phyloP scores from a whole-genome alignment of 2,113 vertebrate genomes.

The Hymenochirus boettgeri region DNA sequence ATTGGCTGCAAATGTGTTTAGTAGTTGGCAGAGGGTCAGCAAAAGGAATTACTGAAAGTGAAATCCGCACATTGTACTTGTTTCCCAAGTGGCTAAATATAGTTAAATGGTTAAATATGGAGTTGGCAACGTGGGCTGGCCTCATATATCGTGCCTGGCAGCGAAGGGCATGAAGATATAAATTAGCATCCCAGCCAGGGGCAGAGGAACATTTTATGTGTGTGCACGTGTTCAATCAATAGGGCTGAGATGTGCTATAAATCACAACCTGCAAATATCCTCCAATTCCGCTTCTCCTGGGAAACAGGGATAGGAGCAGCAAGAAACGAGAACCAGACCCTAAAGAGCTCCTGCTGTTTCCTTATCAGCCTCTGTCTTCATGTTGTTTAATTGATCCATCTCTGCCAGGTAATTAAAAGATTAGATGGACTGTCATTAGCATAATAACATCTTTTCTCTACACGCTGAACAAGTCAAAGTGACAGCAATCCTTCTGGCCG shows the following conservation, averaged over 20 bases:
- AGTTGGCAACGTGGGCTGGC: constrained; percentile 24
- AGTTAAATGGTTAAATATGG: constrained; percentile 30
- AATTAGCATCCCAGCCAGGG: constrained; percentile 39
- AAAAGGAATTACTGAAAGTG: not conserved
- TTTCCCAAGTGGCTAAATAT: not conserved
- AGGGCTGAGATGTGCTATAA: constrained; percentile 35
- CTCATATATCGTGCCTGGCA: constrained; percentile 38
- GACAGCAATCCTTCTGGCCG: constrained; percentile 12
- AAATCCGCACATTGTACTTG: not conserved
- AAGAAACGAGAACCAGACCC: not conserved
- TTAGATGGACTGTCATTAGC: constrained; percentile 34
- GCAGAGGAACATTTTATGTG: constrained; percentile 39
- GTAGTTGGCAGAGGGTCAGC: not conserved
- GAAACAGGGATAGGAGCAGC: constrained; percentile 13
- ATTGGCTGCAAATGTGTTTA: not conserved
- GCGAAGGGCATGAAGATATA: constrained; percentile 41
- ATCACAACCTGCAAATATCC: constrained; percentile 38
- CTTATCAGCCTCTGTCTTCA: constrained; percentile 2
- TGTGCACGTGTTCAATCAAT: constrained; percentile 43
- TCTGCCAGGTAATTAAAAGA: constrained; percentile 35
- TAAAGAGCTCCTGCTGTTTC: not conserved
- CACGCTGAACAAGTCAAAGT: constrained; percentile 16
- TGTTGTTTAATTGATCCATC: constrained; percentile 18
- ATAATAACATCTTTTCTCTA: constrained; percentile 33
- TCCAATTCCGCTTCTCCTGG: constrained; percentile 10